Evolutionary conservation across 2,888 invertebrate genomes (phyloP).

Genomic region (Eupithecia pulchellata): DNA sequence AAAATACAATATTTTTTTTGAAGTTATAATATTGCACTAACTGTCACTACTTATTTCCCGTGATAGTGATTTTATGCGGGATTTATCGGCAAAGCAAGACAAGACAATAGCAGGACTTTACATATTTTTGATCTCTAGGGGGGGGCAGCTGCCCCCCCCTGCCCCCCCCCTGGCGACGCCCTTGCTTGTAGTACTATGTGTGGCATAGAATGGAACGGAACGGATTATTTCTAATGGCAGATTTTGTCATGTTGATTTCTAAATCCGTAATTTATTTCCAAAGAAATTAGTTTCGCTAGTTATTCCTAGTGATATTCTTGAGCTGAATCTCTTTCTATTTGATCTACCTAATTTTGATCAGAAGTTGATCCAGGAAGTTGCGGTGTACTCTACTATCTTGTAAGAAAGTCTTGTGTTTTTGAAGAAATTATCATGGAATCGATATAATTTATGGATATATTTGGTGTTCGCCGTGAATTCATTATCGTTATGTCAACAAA

Average conservation of each 20-base stretch:
- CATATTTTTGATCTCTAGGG: too few relatives aligned
- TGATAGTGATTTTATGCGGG: too few relatives aligned
- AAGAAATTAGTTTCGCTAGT: not conserved
- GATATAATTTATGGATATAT: constrained; percentile 71
- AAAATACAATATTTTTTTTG: too few relatives aligned
- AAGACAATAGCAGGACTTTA: too few relatives aligned
- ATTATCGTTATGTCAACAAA: constrained; percentile 74
- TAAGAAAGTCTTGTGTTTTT: constrained; percentile 27
- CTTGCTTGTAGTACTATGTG: too few relatives aligned
- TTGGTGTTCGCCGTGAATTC: constrained; percentile 68
- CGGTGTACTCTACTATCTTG: not conserved
- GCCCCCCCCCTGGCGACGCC: too few relatives aligned
- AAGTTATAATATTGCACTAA: too few relatives aligned
- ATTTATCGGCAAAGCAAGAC: too few relatives aligned
- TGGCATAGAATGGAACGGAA: constrained; percentile 47
- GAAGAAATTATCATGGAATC: constrained; percentile 66
- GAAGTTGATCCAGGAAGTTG: constrained; percentile 1
- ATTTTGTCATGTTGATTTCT: constrained; percentile 70
- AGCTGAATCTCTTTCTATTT: constrained; percentile 42
- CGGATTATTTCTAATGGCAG: constrained; percentile 67
- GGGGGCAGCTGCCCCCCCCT: too few relatives aligned
- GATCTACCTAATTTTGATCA: constrained; percentile 12
- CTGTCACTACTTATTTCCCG: too few relatives aligned
- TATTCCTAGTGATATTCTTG: not conserved
- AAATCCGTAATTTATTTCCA: constrained; percentile 43